Evolutionary conservation across 2,888 invertebrate genomes (phyloP).

Genomic region (Iselma pallidipennis): DNA sequence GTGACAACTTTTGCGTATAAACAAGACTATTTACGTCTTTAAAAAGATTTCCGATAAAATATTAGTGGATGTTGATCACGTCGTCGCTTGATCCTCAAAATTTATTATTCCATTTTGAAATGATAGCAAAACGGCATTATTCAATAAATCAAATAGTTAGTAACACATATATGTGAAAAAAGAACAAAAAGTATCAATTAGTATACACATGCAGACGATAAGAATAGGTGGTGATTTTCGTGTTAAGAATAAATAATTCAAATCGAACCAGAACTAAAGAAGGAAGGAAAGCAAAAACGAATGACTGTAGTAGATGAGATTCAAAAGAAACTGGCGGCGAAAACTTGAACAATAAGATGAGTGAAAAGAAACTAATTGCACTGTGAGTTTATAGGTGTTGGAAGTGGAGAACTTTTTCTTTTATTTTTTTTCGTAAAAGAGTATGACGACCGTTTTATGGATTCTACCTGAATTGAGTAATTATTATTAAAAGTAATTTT

Average conservation of each 20-base stretch:
- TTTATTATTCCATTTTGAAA: not conserved
- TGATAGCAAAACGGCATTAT: not conserved
- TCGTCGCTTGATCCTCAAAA: not conserved
- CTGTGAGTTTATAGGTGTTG: not conserved
- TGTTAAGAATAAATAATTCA: not conserved
- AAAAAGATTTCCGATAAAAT: not conserved
- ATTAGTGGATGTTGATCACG: not conserved
- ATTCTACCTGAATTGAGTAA: not conserved
- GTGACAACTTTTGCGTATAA: slow-evolving; percentile 1
- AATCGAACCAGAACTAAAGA: not conserved
- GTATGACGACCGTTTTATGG: not conserved
- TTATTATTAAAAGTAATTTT: not conserved
- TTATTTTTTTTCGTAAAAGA: not conserved
- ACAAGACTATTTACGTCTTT: slow-evolving; percentile 2
- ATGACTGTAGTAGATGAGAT: not conserved
- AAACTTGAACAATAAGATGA: not conserved
- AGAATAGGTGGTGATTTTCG: not conserved
- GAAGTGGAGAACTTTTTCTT: not conserved
- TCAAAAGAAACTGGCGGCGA: not conserved
- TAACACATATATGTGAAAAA: not conserved
- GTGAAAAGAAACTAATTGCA: not conserved
- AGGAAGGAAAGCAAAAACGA: not conserved
- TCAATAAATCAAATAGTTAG: not conserved
- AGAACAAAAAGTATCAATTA: not conserved
- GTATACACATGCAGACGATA: not conserved